Evolutionary conservation across 2,797 vertebrate species (phyloP), one percentile per base, ranked within the genome.

Genomic region (Smutsia gigantea): DNA sequence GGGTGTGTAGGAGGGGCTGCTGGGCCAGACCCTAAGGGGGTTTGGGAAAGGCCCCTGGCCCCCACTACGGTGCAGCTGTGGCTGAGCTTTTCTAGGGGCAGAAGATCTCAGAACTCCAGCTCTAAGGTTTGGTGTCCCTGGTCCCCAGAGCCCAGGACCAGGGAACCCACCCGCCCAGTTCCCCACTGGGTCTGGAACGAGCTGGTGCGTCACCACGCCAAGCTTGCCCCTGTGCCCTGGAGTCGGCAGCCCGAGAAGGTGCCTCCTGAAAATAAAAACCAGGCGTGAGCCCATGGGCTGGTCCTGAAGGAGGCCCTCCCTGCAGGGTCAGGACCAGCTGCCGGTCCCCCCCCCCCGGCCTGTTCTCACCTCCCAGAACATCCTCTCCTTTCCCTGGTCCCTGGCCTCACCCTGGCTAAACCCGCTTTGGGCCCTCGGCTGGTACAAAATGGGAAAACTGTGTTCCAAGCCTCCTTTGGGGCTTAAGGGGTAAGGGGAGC

Each of bases 381-480:
- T 19, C 88, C 89, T 88, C 19, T 25, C 92, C 86, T 29, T 5
- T 34, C 86, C 19, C 46, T 0, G 34, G 19, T 71, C 91, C 91
- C 34, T 6, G 15, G 71, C 89, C 89, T 87, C 92, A 23, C 89
- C 94, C 86, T 1, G 1, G 89, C 93, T 84, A 91, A 91, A 79
- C 92, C 96, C 31, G 12, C 86, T 74, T 19, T 27, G 93, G 96
- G 96, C 95, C 92, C 95, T 93, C 1, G 29, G 85, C 95, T 8
- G 55, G 94, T 14, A 89, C 83, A n/a, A 71, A 84, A 88, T 19
- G 7, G 97, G 97, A 83, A 92, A 90, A 23, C 94, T 88, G 91
- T 49, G 96, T 79, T 68, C 90, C 1, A 21, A 37, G 87, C 77
- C 96, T 79, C 94, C 87, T 71, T 5, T 27, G 93, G 97, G 96